phyloP scores from a whole-genome alignment of 2,888 invertebrate genomes.

The Ophion ellenae region DNA sequence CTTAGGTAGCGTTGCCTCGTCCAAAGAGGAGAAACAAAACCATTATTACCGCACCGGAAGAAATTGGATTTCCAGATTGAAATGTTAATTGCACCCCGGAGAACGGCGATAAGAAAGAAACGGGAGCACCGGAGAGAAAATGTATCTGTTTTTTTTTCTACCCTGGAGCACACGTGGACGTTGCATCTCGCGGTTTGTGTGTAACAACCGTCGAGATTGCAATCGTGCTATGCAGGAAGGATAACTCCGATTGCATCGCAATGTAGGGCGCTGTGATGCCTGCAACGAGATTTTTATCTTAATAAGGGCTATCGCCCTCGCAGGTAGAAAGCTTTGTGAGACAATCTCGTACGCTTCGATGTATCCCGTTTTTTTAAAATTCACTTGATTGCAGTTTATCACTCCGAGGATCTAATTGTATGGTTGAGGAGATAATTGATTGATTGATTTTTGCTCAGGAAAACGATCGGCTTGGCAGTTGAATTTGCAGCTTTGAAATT shows the following conservation, averaged over 20 bases:
- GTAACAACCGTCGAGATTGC: conserved; percentile 23
- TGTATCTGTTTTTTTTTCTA: conserved; percentile 8
- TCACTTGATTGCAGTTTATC: background rate
- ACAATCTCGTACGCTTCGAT: background rate
- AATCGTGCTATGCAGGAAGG: conserved; percentile 20
- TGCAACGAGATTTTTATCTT: conserved; percentile 50
- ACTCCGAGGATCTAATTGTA: background rate
- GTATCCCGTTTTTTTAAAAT: background rate
- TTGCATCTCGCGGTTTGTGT: conserved; percentile 5
- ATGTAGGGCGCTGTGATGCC: conserved; percentile 20
- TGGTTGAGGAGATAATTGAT: background rate
- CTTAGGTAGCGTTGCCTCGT: background rate
- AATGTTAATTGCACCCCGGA: conserved; percentile 35
- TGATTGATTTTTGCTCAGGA: background rate
- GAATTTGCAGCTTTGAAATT: background rate
- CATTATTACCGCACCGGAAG: background rate
- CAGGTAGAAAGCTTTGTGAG: conserved; percentile 11
- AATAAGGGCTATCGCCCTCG: conserved; percentile 35
- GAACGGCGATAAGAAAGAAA: conserved; percentile 11
- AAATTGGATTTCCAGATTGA: conserved; percentile 51
- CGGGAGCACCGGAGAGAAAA: background rate
- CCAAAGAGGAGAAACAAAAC: background rate
- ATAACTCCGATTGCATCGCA: conserved; percentile 28
- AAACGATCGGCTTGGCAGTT: background rate
- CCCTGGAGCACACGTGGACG: conserved; percentile 1